A percentile compares a stretch with the other conserved stretches of the same genome.
Conservation (phyloP, 2,113 vertebrate species). For the Chlamydotis undulata region DNA sequence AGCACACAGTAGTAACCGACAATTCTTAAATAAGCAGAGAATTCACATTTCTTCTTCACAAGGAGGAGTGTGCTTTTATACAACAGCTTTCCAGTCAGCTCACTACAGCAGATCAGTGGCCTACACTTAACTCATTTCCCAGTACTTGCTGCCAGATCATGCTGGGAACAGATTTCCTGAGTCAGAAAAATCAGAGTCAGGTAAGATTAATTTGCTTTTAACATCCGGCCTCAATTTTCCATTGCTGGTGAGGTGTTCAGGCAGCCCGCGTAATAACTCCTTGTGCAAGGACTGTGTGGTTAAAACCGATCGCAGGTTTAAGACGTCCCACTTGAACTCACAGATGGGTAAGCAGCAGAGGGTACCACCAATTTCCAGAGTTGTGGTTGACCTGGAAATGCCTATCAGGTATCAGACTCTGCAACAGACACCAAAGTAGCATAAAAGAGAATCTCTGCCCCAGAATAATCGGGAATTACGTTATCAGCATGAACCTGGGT, state of each 20-base stretch:
- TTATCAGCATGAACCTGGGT: neutral
- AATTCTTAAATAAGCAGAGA: neutral
- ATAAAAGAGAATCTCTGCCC: neutral
- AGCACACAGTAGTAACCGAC: neutral
- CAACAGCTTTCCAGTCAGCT: neutral
- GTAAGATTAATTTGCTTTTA: neutral
- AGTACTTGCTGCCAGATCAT: neutral
- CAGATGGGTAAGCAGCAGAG: neutral
- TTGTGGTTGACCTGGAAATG: neutral
- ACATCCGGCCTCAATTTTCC: neutral
- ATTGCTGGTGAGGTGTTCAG: neutral
- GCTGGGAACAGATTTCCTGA: neutral
- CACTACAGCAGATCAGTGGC: neutral
- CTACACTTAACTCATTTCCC: neutral
- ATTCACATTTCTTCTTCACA: neutral
- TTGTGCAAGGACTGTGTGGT: fast-evolving
- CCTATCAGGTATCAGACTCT: neutral
- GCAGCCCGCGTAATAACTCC: neutral
- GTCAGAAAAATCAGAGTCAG: neutral
- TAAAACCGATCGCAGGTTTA: neutral
- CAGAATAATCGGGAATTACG: neutral
- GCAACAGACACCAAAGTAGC: neutral
- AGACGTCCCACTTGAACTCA: neutral
- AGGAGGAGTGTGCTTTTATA: neutral
- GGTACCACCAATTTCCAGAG: neutral